phyloP scores from a whole-genome alignment of 2,797 vertebrate species.

The Spheniscus humboldti region DNA sequence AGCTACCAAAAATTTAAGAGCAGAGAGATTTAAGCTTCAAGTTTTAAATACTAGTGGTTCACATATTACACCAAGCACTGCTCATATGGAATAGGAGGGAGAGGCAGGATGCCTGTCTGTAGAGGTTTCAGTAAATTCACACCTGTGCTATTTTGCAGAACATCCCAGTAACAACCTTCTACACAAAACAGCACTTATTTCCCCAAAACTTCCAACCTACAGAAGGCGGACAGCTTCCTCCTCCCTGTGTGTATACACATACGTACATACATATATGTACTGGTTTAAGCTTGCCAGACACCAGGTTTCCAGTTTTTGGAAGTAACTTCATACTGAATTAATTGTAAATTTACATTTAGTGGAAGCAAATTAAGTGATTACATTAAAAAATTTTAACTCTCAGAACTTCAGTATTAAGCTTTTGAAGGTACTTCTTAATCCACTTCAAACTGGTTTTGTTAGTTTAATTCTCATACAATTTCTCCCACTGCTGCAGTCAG shows the following conservation, averaged over 20 bases:
- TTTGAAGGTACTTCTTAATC: not conserved
- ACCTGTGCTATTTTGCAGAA: not conserved
- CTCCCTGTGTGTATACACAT: not conserved
- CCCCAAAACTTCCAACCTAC: not conserved
- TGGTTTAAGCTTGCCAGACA: not conserved
- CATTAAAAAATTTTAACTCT: not conserved
- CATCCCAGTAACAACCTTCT: not conserved
- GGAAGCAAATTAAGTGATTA: not conserved
- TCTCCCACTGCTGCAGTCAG: not conserved
- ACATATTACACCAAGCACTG: not conserved
- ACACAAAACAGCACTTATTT: not conserved
- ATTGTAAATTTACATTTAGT: not conserved
- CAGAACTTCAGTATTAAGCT: not conserved
- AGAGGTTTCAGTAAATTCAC: not conserved
- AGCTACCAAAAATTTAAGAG: not conserved
- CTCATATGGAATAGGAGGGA: not conserved
- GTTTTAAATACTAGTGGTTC: not conserved
- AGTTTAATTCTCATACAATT: not conserved
- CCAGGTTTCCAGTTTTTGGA: not conserved
- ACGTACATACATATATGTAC: fast-evolving
- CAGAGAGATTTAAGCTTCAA: not conserved
- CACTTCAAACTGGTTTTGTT: not conserved
- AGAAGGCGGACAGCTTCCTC: not conserved
- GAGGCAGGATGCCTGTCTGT: not conserved
- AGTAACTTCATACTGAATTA: not conserved